Evolutionary conservation across 1,140 invertebrate species (phyloP), one percentile per base, ranked within the genome.

Genomic region (Temnothorax curvispinosus): DNA sequence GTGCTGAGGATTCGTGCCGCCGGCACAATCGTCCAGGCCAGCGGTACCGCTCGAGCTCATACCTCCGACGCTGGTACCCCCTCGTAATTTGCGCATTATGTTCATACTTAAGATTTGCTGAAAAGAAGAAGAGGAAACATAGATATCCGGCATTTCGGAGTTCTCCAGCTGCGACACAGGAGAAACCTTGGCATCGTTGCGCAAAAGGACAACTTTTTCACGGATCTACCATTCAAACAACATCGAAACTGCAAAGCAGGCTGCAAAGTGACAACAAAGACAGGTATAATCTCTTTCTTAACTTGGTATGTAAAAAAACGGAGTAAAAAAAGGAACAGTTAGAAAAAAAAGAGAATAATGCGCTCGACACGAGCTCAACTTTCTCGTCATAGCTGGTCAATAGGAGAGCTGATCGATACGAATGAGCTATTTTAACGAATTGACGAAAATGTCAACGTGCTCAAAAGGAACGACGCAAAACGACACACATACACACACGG

Each of bases 71-170:
- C 93, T 95, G 74, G 93, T 94, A 80, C 91, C 94, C 91, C 97
- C 97, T 92, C 97, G 96, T 94, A 98, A 96, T 96, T 98, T 98
- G 89, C 97, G 96, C 97, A 98, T 97, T 94, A 98, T 97, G 96
- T 98, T 98, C 98, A 98, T 98, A 87, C 64, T 95, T 92, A 87
- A 85, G 88, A 90, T 60, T 93, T 91, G 87, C 93, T 93, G 69
- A 54, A 91, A 90, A 56, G 38, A 41, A 64, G 35, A 69, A 11
- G 7, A 27, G 18, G 11, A 27, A 69, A 47, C 0, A 0, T 69
- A 7, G 11, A 50, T n/a, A 3, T 47, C 47, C 47, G 8, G 11
- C 21, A 13, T 44, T 13, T 35, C 60, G 18, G 3, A 21, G 35
- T n/a, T 80, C 13, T 54, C 13, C n/a, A 35, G 64, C 8, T n/a